Base-by-base conservation (phyloP, 2,113 vertebrate species). In the Amblyornis subalaris region DNA sequence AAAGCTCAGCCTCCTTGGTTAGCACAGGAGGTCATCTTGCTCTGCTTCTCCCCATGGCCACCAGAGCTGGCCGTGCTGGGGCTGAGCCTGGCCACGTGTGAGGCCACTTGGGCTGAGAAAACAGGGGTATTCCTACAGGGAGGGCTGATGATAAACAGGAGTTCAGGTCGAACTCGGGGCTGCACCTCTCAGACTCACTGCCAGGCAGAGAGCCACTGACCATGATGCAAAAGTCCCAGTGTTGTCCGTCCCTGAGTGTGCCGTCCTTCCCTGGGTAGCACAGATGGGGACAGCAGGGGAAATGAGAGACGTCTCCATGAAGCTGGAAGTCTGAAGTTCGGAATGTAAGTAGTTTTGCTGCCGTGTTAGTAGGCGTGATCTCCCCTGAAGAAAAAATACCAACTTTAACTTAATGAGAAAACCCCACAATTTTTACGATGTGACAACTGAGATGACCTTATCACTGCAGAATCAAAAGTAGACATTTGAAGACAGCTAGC, bases 11-110 rank as follows among this genome's bases (percentile, higher is more conserved):
- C 25, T n/a, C 38, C n/a, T 44, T 29, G 35, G 21, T 35, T 44
- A 72, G 33, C 3, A 45, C 0, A 3, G 42, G 67, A 78, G 17
- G 7, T 16, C 16, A 51, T 11, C 31, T 82, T 0, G 0, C 19
- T 33, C 61, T 64, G 21, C 61, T 81, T 81, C 66, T 83, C n/a
- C 45, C 23, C 8, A 3, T 4, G 25, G 65, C 54, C 44, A 51
- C 23, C 10, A 22, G 61, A 44, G 42, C 2, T 35, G 45, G n/a
- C 0, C 4, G 61, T 40, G 16, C 42, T 70, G 47, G 26, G n/a
- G 55, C 47, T 7, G 1, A 90, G 50, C 65, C 26, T 57, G 76
- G 51, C 51, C 29, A 42, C 0, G 0, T 14, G 21, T 3, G 13
- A 69, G 50, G 29, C 40, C 36, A 16, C 35, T 26, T 82, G 24